Evolutionary conservation across 35 echinoderm and acorn worm species (phyloP), one percentile per base, ranked within the genome.

Genomic region (Strongylocentrotus purpuratus): DNA sequence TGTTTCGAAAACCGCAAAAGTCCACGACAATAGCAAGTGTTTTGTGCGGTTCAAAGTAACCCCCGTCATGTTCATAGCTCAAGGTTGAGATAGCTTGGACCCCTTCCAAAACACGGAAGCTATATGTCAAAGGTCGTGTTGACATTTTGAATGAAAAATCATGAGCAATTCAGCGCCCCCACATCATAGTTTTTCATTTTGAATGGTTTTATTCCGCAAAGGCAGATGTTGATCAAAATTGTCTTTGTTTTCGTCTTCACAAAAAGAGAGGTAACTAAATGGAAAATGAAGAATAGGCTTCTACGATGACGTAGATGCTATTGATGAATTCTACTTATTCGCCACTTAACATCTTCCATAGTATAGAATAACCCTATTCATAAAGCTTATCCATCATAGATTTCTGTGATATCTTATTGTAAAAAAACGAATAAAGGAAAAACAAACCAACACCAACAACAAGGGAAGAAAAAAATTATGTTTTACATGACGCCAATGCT

Each of bases 141-240:
- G n/a, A 78, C 65, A 78, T 78, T 78, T 78, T 78, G 65, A 78
- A 78, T 78, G 65, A 78, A 78, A 14, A 78, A 78, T 78, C 65
- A 78, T 78, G 65, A 78, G 28, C 65, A 78, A 78, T 78, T 78
- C 22, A 78, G 20, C 65, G 5, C 65, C 65, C 65, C 28, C 20
- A 78, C 28, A 78, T 78, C 4, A 78, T 78, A 18, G 65, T 78
- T 22, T 78, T 12, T 28, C 65, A 78, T 78, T n/a, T 18, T n/a
- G 25, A 22, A n/a, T 28, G 65, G 65, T 78, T 22, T 28, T 78
- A 28, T 78, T 8, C 65, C 65, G 20, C 22, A 28, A 55, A 28
- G 65, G 28, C 22, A 78, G 22, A 78, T 28, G 65, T 78, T 78
- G 65, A 78, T 78, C 52, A 78, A 78, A 78, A 7, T 78, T 71